phyloP scores from a whole-genome alignment of 2,888 invertebrate genomes.

The Siphonodentalium dalli region DNA sequence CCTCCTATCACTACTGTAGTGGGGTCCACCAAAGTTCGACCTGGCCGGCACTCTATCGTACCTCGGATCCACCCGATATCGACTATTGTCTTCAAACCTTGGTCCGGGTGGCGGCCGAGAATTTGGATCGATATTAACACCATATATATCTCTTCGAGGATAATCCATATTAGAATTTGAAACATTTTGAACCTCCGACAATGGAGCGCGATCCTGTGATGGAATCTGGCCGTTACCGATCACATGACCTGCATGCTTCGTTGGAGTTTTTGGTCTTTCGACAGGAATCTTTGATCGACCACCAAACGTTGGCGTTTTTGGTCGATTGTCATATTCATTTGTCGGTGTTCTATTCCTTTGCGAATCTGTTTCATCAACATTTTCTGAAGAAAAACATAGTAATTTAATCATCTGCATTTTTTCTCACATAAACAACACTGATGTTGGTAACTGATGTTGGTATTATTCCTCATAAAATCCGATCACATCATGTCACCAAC shows the following conservation, averaged over 20 bases:
- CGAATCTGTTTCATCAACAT: slow-evolving; percentile 9
- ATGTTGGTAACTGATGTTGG: no score
- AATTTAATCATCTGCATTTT: not conserved
- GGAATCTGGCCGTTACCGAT: slow-evolving; percentile 31
- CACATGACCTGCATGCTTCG: slow-evolving; percentile 31
- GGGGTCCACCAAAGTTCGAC: slow-evolving; percentile 37
- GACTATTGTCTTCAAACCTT: slow-evolving; percentile 33
- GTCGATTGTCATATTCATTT: slow-evolving; percentile 30
- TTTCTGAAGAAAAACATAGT: slow-evolving; percentile 14
- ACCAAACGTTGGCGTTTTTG: slow-evolving; percentile 41
- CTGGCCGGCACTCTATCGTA: slow-evolving; percentile 12
- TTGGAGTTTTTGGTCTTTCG: slow-evolving; percentile 50
- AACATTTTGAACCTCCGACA: slow-evolving; percentile 27
- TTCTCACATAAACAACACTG: not conserved
- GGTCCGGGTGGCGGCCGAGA: slow-evolving; percentile 50
- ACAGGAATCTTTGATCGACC: no score
- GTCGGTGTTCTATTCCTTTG: slow-evolving; percentile 38
- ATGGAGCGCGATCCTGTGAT: slow-evolving; percentile 29
- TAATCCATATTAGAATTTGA: slow-evolving; percentile 30
- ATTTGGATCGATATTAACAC: slow-evolving; percentile 23
- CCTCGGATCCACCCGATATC: slow-evolving; percentile 17
- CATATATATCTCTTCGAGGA: slow-evolving; percentile 34
- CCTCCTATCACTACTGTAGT: slow-evolving; percentile 33
- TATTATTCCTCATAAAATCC: no score
- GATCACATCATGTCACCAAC: no score